Base-by-base conservation (phyloP, 2,888 invertebrate genomes). In the Rambutsinella grinnellia region DNA sequence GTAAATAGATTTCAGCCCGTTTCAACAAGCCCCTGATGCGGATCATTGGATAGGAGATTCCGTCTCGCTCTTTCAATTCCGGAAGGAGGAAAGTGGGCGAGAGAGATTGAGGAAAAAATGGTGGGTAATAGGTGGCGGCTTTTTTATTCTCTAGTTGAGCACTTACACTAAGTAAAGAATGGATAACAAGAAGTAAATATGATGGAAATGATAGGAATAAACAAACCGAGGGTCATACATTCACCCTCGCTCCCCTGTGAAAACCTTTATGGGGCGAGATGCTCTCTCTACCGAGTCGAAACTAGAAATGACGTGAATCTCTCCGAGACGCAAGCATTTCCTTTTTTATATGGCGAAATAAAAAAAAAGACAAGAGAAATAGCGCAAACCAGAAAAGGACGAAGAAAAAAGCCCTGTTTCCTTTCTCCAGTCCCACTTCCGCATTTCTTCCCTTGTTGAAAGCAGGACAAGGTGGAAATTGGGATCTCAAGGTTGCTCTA, bases 271-370 rank as follows among this genome's bases (percentile, higher is more conserved):
- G n/a, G n/a, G n/a, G n/a, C n/a, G n/a, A n/a, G n/a, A n/a, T 66
- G 66, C 19, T 54, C 53, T 46, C 56, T 66, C 26, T 66, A 66
- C 44, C 66, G 56, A 10, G 54, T 54, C 65, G 54, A 65, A 53
- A 28, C 53, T 65, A 65, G 54, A 61, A 65, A 65, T 65, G 65
- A 66, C 66, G 53, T 66, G 53, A 66, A 54, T 36, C 13, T 36
- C 13, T 36, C 6, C 49, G n/a, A 66, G 66, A 66, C 57, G 44
- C 24, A 57, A 47, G 49, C 49, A 58, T 58, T 58, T 36, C 6
- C 36, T 36, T 36, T 36, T 36, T 36, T 36, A 36, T 13, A 36
- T 5, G 13, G 36, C 36, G 36, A 36, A 36, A 36, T 36, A 36
- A 36, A 36, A 36, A 36, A 36, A 5, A 8, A 13, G 36, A 36